These are phyloP conservation scores for Gobio gobio DNA, from an alignment of 2,113 vertebrate genomes.

Conservation along the genomic window DNA sequence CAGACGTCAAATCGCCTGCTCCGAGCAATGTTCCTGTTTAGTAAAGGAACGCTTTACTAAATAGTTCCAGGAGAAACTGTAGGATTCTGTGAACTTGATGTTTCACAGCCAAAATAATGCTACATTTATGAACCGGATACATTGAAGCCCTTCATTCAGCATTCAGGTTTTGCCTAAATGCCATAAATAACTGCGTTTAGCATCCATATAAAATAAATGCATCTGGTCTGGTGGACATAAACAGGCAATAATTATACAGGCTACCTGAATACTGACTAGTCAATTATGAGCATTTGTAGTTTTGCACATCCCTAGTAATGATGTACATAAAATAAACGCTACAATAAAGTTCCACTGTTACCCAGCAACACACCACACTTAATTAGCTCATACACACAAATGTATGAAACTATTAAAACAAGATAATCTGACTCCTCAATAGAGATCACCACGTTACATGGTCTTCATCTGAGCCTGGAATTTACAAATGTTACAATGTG, in stretches of 20 bases:
- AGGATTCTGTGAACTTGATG: not conserved
- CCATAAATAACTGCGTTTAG: not conserved
- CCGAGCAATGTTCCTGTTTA: not conserved
- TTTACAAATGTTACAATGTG: not conserved
- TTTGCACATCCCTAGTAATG: not conserved
- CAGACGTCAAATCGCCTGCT: not conserved
- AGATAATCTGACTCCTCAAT: not conserved
- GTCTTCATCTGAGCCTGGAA: not conserved
- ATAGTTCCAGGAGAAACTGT: not conserved
- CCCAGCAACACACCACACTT: not conserved
- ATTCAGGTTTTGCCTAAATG: not conserved
- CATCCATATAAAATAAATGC: not conserved
- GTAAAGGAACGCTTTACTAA: not conserved
- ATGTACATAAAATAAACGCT: not conserved
- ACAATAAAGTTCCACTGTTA: not conserved
- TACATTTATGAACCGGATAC: too few species aligned
- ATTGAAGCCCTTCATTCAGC: not conserved
- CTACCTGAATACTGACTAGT: not conserved
- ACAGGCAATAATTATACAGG: not conserved
- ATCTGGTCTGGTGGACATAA: not conserved
- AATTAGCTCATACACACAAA: not conserved
- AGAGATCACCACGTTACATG: not conserved
- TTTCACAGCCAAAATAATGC: not conserved
- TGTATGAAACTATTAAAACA: not conserved
- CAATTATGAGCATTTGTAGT: not conserved